phyloP scores from a whole-genome alignment of 2,888 invertebrate species.

The Phengaris alcon region DNA sequence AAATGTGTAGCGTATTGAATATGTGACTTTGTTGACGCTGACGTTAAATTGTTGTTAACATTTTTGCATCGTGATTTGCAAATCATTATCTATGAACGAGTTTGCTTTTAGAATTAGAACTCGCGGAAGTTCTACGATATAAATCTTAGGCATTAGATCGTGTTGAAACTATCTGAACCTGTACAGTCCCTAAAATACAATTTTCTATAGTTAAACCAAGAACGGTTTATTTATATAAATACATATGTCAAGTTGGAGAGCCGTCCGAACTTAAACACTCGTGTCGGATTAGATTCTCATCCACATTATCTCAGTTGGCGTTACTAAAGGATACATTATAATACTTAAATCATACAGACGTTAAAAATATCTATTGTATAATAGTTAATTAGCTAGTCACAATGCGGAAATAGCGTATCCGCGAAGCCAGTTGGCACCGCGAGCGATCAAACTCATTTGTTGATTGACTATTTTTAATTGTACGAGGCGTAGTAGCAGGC shows the following conservation, averaged over 20 bases:
- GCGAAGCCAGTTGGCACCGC: conserved; percentile 7
- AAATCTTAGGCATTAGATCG: neutral
- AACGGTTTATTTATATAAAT: too few species aligned
- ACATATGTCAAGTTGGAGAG: too few species aligned
- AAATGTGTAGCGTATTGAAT: conserved; percentile 46
- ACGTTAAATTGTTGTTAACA: conserved; percentile 7
- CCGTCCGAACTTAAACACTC: too few species aligned
- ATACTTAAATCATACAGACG: neutral
- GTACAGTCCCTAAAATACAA: too few species aligned
- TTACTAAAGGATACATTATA: neutral
- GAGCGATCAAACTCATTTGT: conserved; percentile 14
- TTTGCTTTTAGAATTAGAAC: neutral
- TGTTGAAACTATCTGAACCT: too few species aligned
- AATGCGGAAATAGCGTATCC: conserved; percentile 20
- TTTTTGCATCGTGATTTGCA: conserved; percentile 7
- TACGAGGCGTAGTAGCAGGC: conserved; percentile 13
- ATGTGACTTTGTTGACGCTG: neutral
- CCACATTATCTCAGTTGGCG: too few species aligned
- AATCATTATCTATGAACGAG: neutral
- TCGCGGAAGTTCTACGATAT: neutral
- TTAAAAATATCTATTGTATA: conserved; percentile 1
- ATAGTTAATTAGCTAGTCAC: neutral
- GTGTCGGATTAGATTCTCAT: too few species aligned
- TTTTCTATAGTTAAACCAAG: too few species aligned
- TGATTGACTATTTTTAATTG: conserved; percentile 25